phyloP scores from a whole-genome alignment of 1,140 invertebrate genomes.

The Ptiloglossa arizonensis region DNA sequence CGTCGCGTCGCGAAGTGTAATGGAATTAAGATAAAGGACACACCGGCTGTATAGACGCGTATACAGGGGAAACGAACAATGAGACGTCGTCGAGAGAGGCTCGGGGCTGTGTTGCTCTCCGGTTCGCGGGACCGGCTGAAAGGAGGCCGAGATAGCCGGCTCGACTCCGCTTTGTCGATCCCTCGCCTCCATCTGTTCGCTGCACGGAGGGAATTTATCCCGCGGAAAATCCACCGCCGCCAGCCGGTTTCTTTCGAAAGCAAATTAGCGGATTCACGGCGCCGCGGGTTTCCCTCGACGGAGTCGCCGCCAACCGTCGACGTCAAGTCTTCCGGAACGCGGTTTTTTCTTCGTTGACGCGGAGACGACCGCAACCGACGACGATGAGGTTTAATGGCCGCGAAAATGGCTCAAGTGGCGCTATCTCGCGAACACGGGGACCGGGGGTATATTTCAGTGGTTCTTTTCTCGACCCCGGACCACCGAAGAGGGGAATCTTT shows the following conservation, averaged over 20 bases:
- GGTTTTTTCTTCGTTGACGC: background rate
- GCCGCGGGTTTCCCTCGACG: conserved; percentile 27
- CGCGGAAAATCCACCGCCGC: conserved; percentile 45
- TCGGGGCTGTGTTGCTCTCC: conserved; percentile 13
- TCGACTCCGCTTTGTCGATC: conserved; percentile 29
- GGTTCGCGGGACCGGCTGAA: conserved; percentile 29
- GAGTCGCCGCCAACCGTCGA: background rate
- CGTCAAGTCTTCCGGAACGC: conserved; percentile 4
- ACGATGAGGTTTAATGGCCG: conserved; percentile 32
- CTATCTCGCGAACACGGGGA: too few relatives aligned
- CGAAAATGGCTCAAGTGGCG: conserved; percentile 26
- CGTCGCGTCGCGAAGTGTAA: conserved; percentile 52
- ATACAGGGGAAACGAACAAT: conserved; percentile 48
- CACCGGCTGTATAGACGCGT: conserved; percentile 27
- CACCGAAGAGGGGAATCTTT: too few relatives aligned
- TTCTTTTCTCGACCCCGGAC: too few relatives aligned
- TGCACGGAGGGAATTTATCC: conserved; percentile 17
- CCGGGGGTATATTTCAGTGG: too few relatives aligned
- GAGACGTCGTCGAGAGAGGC: conserved; percentile 39
- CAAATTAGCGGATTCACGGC: conserved; percentile 62
- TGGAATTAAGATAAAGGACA: conserved; percentile 63
- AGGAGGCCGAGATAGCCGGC: conserved; percentile 42
- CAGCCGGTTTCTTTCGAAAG: conserved; percentile 53
- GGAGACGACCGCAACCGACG: background rate
- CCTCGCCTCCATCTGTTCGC: background rate